These are phyloP conservation scores for Loriculus beryllinus DNA, from an alignment of 2,797 vertebrate genomes.

Conservation along the genomic window DNA sequence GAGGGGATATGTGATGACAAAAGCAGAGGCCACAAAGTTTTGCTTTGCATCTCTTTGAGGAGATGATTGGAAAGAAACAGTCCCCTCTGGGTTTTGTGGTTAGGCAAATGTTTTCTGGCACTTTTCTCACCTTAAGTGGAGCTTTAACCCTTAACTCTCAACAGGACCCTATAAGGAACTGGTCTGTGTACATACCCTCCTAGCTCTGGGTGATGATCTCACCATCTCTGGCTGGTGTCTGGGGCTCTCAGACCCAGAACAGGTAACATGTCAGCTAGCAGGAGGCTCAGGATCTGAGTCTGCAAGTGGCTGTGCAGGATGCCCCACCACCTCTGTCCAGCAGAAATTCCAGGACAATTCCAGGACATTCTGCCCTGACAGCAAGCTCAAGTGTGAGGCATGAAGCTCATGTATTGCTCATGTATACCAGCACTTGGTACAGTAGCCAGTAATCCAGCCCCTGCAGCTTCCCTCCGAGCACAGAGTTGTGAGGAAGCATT, in stretches of 20 bases:
- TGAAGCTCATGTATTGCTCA: background rate
- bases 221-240: background rate
- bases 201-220: background rate
- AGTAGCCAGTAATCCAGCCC: background rate
- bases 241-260: background rate
- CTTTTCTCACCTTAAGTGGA: background rate
- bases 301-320: background rate
- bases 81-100: background rate
- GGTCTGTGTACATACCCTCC: background rate
- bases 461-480: background rate
- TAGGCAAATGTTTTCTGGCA: slow-evolving; percentile 38
- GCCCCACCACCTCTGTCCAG: background rate
- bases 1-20: background rate
- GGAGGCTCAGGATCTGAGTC: background rate
- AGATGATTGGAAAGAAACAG: slow-evolving; percentile 30
- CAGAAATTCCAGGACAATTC: background rate
- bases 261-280: background rate
- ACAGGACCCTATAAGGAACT: background rate
- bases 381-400: background rate
- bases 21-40: slow-evolving; percentile 9
- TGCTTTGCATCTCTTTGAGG: slow-evolving; percentile 58
- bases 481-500: accelerated
- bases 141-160: slow-evolving; percentile 24
- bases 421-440: background rate
- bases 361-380: background rate